Conservation (phyloP, 1,140 invertebrate genomes). For the Agraylea sexmaculata region DNA sequence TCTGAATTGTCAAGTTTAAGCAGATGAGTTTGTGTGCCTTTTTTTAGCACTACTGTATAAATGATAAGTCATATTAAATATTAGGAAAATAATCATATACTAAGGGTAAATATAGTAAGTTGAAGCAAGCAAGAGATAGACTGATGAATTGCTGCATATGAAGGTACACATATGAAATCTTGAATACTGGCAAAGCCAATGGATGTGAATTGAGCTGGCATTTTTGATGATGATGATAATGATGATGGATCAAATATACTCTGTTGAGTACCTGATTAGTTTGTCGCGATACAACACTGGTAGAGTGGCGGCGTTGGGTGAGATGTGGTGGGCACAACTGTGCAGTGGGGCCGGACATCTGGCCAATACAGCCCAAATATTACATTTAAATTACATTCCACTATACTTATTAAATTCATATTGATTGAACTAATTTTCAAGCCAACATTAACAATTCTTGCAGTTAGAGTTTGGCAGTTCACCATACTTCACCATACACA, state of each 20-base stretch:
- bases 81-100: too few species aligned
- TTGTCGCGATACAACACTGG: conserved; percentile 44
- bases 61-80: too few species aligned
- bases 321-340: conserved; percentile 36
- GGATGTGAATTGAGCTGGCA: conserved; percentile 2
- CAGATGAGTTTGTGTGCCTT: too few species aligned
- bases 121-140: neutral
- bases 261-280: conserved; percentile 44
- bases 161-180: neutral
- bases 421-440: too few species aligned
- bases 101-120: too few species aligned
- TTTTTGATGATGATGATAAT: too few species aligned
- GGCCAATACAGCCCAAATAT: conserved; percentile 23
- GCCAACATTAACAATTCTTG: neutral
- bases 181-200: conserved; percentile 4
- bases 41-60: too few species aligned
- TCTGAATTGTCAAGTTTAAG: too few species aligned
- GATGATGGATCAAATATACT: conserved; percentile 4
- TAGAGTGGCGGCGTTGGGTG: conserved; percentile 61
- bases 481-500: neutral
- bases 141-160: neutral
- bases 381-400: too few species aligned
- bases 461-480: neutral
- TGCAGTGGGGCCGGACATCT: conserved; percentile 37
- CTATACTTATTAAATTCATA: too few species aligned